A percentile compares a stretch with the other conserved stretches of the same genome.
Evolutionary conservation across 2,888 invertebrate genomes (phyloP).

Genomic region (Pandemis cinnamomeana): DNA sequence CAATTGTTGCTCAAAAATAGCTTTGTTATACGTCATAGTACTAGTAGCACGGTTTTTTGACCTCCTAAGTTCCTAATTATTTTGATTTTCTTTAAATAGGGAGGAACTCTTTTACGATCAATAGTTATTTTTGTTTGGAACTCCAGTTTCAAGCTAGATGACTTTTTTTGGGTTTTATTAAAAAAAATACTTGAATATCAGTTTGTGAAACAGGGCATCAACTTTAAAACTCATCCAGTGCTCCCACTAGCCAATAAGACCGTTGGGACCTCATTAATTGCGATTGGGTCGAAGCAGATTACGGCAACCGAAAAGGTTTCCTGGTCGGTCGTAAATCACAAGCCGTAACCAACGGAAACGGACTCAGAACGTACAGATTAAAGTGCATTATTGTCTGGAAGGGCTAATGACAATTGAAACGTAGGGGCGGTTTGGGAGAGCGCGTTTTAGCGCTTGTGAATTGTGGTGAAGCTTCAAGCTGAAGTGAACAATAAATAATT

Average conservation of each 20-base stretch:
- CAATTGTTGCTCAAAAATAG: neutral
- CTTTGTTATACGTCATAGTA: neutral
- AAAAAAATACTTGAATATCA: neutral
- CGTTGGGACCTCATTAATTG: conserved; percentile 76
- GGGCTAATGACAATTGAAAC: conserved; percentile 64
- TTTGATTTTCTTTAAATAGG: too few species aligned
- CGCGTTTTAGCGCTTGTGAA: conserved; percentile 47
- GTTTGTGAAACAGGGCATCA: neutral
- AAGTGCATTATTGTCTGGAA: conserved; percentile 52
- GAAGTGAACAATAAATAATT: conserved; percentile 54
- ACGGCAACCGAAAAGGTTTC: conserved; percentile 70
- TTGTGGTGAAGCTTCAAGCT: conserved; percentile 65
- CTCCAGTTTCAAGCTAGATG: too few species aligned
- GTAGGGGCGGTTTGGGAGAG: conserved; percentile 50
- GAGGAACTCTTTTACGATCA: neutral
- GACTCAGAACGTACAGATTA: conserved; percentile 52
- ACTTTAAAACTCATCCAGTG: conserved; percentile 25
- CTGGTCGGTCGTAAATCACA: conserved; percentile 69
- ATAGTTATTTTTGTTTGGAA: too few species aligned
- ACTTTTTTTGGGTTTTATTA: neutral
- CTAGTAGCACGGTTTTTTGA: neutral
- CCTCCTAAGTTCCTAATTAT: neutral
- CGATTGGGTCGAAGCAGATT: conserved; percentile 76
- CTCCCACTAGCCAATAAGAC: conserved; percentile 44
- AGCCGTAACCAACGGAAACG: conserved; percentile 50